Evolutionary conservation across 2,888 invertebrate species (phyloP).

Genomic region (Eilema sororculum): DNA sequence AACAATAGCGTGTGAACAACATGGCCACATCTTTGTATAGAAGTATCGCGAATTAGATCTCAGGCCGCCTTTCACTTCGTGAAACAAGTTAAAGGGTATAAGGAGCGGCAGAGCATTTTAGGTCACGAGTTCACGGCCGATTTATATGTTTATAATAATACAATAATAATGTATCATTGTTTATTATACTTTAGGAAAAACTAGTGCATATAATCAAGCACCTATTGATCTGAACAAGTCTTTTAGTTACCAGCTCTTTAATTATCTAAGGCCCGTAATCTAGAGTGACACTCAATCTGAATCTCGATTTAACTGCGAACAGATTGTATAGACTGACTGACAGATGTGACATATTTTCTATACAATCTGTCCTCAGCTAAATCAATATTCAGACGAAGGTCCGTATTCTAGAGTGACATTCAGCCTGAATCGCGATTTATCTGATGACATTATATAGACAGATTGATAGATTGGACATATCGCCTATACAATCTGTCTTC

Average conservation of each 20-base stretch:
- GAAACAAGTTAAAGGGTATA: slow-evolving; percentile 72
- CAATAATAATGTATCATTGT: neutral
- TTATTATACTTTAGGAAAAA: neutral
- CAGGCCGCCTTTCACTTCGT: slow-evolving; percentile 79
- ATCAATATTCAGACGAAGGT: too few relatives aligned
- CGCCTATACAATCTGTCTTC: too few relatives aligned
- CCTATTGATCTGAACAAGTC: neutral
- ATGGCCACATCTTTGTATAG: slow-evolving; percentile 70
- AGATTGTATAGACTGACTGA: too few relatives aligned
- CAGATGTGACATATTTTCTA: too few relatives aligned
- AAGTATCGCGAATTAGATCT: slow-evolving; percentile 68
- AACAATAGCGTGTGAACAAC: slow-evolving; percentile 75
- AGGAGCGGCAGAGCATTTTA: slow-evolving; percentile 66
- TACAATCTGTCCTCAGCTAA: too few relatives aligned
- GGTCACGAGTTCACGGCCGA: slow-evolving; percentile 68
- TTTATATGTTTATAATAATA: slow-evolving; percentile 19
- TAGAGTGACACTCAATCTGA: too few relatives aligned
- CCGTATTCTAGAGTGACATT: too few relatives aligned
- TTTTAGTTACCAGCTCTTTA: neutral
- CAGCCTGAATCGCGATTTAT: too few relatives aligned
- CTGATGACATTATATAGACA: too few relatives aligned
- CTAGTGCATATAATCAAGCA: neutral
- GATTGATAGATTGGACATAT: too few relatives aligned
- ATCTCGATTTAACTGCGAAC: too few relatives aligned
- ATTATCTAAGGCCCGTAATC: too few relatives aligned